Percentiles rank a stretch among this genome's conserved stretches.
Evolutionary conservation across 1,140 invertebrate species (phyloP).

Genomic region (Hypsibius dujardini): DNA sequence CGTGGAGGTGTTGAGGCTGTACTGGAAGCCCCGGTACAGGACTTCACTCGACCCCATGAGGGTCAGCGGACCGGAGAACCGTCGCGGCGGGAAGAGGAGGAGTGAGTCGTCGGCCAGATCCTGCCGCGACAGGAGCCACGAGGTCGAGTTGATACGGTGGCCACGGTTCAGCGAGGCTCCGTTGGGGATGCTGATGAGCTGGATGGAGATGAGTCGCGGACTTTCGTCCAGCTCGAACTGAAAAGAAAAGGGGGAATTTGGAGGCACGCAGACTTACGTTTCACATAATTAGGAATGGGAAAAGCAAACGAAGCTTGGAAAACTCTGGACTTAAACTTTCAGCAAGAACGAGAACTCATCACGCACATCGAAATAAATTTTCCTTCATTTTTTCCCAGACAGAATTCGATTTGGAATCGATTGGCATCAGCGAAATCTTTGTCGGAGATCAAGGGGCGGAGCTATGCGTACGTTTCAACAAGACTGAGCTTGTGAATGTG

Average conservation of each 20-base stretch:
- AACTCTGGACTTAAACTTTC: background rate
- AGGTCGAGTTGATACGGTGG: background rate
- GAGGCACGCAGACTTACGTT: no score
- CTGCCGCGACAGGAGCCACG: background rate
- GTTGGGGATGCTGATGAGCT: background rate
- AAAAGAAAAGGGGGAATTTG: background rate
- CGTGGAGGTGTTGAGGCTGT: background rate
- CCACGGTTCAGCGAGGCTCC: conserved; percentile 8
- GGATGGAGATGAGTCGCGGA: conserved; percentile 10
- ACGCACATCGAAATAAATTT: no score
- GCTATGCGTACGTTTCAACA: no score
- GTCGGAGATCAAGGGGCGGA: no score
- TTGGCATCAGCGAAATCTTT: no score
- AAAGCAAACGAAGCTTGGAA: no score
- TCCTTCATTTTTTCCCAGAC: no score
- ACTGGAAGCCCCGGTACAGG: background rate
- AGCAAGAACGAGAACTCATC: background rate
- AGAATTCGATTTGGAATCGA: no score
- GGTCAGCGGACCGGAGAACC: background rate
- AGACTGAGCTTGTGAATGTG: no score
- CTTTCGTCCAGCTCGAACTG: conserved; percentile 13
- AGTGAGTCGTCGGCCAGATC: background rate
- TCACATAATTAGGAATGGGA: no score
- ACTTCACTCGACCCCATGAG: background rate
- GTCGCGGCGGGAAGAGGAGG: background rate